These are phyloP conservation scores for Halocaridina rubra DNA, from an alignment of 2,888 invertebrate genomes.

Conservation along the genomic window DNA sequence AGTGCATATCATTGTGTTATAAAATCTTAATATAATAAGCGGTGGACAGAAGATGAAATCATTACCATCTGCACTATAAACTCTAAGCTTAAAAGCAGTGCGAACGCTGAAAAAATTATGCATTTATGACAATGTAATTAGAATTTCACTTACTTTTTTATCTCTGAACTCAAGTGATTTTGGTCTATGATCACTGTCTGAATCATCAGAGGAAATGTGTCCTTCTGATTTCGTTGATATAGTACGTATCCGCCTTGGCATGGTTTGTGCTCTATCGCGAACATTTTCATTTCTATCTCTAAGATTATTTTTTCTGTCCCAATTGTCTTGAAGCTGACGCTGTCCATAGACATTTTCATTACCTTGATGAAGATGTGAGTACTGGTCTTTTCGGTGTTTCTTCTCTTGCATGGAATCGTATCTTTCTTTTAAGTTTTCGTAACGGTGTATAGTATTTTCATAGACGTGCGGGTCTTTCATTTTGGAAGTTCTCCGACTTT, in stretches of 20 bases:
- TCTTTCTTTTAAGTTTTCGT: slow-evolving; percentile 58
- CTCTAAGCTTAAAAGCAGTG: too few species aligned
- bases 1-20: too few species aligned
- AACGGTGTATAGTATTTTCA: slow-evolving; percentile 60
- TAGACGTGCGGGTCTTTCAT: slow-evolving; percentile 48
- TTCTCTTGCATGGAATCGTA: slow-evolving; percentile 14
- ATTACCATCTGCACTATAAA: too few species aligned
- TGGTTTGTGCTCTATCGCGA: slow-evolving; percentile 28
- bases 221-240: slow-evolving; percentile 22
- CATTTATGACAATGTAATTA: too few species aligned
- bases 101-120: too few species aligned
- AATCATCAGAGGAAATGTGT: slow-evolving; percentile 28
- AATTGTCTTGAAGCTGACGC: background rate
- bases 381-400: background rate
- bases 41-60: too few species aligned
- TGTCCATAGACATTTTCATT: background rate
- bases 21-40: too few species aligned
- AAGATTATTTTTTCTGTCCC: background rate
- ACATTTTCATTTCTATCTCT: slow-evolving; percentile 43
- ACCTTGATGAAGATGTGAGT: background rate
- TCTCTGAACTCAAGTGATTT: slow-evolving; percentile 43
- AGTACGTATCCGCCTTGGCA: slow-evolving; percentile 39
- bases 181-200: slow-evolving; percentile 41
- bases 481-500: slow-evolving; percentile 62
- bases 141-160: background rate